Conservation (phyloP, 2,113 vertebrate species). For the Nipponia nippon region DNA sequence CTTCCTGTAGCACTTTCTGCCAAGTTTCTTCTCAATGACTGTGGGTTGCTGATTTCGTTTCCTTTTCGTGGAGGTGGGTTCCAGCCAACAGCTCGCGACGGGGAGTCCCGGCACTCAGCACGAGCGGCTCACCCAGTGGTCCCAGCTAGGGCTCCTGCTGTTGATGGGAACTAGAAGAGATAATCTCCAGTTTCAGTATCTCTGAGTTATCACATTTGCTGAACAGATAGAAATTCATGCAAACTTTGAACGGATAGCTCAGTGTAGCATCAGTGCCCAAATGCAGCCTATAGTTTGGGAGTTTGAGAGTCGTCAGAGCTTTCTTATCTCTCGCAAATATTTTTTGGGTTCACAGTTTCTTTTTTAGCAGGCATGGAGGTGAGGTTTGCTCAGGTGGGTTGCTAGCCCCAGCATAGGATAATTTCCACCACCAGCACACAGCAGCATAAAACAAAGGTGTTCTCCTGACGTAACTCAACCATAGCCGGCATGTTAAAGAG, state of each 20-base stretch:
- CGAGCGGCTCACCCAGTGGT: not conserved
- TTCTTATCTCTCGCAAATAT: not conserved
- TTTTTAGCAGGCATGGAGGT: not conserved
- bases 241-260: not conserved
- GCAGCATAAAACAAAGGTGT: not conserved
- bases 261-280: not conserved
- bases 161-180: not conserved
- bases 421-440: not conserved
- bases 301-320: not conserved
- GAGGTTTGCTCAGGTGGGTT: not conserved
- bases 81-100: rapidly evolving
- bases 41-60: not conserved
- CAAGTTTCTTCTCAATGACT: not conserved
- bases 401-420: not conserved
- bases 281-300: not conserved
- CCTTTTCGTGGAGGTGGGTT: not conserved
- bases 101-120: not conserved
- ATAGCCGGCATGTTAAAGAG: rapidly evolving
- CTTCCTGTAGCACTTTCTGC: not conserved
- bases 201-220: not conserved
- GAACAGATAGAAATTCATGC: not conserved
- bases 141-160: not conserved
- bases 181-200: not conserved
- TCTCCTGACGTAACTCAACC: not conserved
- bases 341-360: not conserved